phyloP scores from a whole-genome alignment of 2,113 vertebrate species.

The Archocentrus centrarchus region DNA sequence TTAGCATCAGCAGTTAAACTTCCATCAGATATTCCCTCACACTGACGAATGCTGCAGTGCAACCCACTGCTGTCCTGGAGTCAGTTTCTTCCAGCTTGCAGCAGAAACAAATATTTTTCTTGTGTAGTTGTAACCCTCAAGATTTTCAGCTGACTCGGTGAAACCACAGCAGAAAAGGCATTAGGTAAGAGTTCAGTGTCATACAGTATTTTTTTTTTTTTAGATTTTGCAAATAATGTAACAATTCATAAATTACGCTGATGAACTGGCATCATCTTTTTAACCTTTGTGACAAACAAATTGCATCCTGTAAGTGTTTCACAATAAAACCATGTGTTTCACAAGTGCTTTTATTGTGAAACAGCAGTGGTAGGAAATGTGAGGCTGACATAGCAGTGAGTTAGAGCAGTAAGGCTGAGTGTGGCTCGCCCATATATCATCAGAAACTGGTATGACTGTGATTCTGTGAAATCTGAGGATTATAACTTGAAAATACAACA shows the following conservation, averaged over 20 bases:
- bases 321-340: not conserved
- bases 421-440: not conserved
- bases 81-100: not conserved
- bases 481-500: not conserved
- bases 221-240: not conserved
- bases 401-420: not conserved
- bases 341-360: slow-evolving; percentile 4
- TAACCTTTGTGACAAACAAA: not conserved
- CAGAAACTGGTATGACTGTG: not conserved
- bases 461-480: not conserved
- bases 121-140: not conserved
- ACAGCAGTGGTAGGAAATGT: not conserved
- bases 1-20: not conserved
- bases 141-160: not conserved
- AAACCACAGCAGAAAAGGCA: not conserved
- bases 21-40: not conserved
- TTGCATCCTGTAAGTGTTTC: not conserved
- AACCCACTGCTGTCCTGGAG: not conserved
- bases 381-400: not conserved
- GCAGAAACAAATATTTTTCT: not conserved
- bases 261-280: not conserved
- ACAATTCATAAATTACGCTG: not conserved
- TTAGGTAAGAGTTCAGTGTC: not conserved
- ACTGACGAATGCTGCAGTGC: too few species aligned
- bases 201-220: not conserved